Evolutionary conservation across 2,888 invertebrate species (phyloP).

Genomic region (Osmoderma eremita): DNA sequence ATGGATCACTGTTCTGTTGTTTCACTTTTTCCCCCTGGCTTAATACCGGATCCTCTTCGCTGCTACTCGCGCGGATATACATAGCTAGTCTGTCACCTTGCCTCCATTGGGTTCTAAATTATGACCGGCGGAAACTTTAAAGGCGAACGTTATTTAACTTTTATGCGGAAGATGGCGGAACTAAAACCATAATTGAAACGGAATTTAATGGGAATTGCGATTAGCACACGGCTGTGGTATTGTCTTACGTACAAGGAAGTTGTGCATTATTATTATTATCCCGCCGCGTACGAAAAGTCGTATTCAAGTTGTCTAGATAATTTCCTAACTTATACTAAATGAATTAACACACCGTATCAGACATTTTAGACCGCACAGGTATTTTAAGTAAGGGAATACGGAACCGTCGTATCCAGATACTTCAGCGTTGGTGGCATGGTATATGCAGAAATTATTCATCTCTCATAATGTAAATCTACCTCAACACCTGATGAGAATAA

Average conservation of each 20-base stretch:
- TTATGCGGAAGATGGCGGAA: conserved; percentile 14
- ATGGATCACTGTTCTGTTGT: conserved; percentile 32
- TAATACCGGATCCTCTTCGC: too few relatives aligned
- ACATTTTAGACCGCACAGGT: not conserved
- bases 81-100: conserved; percentile 6
- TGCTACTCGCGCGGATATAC: conserved; percentile 1
- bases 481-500: too few relatives aligned
- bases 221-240: conserved; percentile 22
- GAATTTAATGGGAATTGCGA: conserved; percentile 34
- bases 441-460: too few relatives aligned
- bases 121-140: conserved; percentile 3
- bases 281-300: conserved; percentile 7
- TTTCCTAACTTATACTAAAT: conserved; percentile 14
- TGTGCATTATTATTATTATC: conserved; percentile 24
- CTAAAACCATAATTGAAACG: conserved; percentile 34
- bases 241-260: conserved; percentile 15
- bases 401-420: too few relatives aligned
- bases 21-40: conserved; percentile 8
- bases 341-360: not conserved
- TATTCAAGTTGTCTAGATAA: conserved; percentile 16
- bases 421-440: too few relatives aligned
- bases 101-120: conserved; percentile 7
- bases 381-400: too few relatives aligned
- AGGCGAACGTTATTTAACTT: conserved; percentile 22
- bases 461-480: too few relatives aligned